Evolutionary conservation across 2,888 invertebrate genomes (phyloP), one percentile per base, ranked within the genome.

Genomic region (Trypoxylon attenuatum): DNA sequence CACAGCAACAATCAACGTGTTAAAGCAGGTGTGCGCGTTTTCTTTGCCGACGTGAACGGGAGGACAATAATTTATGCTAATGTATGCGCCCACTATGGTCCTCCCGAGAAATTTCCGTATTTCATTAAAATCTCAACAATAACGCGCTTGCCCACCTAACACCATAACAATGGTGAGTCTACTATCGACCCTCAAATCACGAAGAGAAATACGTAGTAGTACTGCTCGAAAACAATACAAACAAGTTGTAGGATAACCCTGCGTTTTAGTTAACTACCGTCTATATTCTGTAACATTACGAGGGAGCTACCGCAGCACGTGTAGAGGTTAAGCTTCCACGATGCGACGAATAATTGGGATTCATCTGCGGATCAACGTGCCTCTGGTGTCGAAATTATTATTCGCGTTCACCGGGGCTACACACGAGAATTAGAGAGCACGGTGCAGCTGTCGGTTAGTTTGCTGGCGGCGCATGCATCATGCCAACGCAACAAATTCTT

Each of bases 11-110:
- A n/a, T n/a, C 51, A 33, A 43, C 33, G n/a, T 52, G 53, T 55
- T 45, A 41, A 55, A 27, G 50, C 72, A 71, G 72, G 59, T 73
- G 69, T 25, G 13, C 46, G 18, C 45, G 49, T 53, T 72, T 72
- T 73, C 54, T 73, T 73, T 55, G 69, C 50, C 59, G 69, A 49
- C 61, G 25, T 39, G 55, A 29, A 57, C 64, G 47, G n/a, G n/a
- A 47, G n/a, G n/a, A 69, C 59, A 42, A 61, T 69, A 69, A 73
- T 69, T 73, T 67, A 71, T 75, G 69, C 21, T 66, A 66, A 76
- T 69, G 59, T 58, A 68, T 75, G 69, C 65, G 47, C 56, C 50
- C 38, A 61, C 57, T 54, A 56, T 25, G 49, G 47, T 49, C 52
- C 43, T 62, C 42, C 53, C 42, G 46, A 57, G 23, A 56, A 50